These are phyloP conservation scores for Tragelaphus buxtoni DNA, from an alignment of 2,113 vertebrate species.

Conservation along the genomic window DNA sequence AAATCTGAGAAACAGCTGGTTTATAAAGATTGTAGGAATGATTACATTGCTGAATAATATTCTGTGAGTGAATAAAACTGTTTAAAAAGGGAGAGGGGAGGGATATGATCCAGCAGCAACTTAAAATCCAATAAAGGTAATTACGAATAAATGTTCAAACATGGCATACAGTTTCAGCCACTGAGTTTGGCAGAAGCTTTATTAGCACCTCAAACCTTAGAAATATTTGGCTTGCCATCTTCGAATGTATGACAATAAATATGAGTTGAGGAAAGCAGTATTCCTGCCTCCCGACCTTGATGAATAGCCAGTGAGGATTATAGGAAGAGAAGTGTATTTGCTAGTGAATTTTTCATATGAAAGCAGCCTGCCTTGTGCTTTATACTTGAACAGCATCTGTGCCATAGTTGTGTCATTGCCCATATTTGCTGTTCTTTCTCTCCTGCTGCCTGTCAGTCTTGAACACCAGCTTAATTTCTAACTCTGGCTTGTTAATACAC, in stretches of 20 bases:
- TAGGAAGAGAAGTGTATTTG: neutral
- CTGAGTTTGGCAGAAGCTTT: neutral
- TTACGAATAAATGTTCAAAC: neutral
- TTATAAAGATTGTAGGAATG: conserved; percentile 29
- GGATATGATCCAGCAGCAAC: conserved; percentile 18
- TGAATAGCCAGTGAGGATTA: neutral
- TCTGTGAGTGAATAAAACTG: conserved; percentile 15
- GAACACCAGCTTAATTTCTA: conserved; percentile 24
- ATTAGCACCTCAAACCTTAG: neutral
- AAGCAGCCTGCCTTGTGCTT: neutral
- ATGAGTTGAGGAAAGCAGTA: neutral
- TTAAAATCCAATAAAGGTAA: conserved; percentile 41
- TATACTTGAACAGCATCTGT: neutral
- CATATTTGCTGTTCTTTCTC: neutral
- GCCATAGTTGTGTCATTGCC: neutral
- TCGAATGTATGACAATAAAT: neutral
- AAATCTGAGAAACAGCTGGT: conserved; percentile 12
- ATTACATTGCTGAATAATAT: conserved; percentile 1
- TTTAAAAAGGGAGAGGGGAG: neutral
- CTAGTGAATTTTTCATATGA: neutral
- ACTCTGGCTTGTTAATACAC: neutral
- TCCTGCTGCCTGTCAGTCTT: neutral
- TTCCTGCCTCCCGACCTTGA: neutral
- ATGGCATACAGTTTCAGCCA: neutral
- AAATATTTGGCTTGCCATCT: conserved; percentile 3